Evolutionary conservation across 2,113 vertebrate species (phyloP).

Genomic region (Falcunculus frontatus): DNA sequence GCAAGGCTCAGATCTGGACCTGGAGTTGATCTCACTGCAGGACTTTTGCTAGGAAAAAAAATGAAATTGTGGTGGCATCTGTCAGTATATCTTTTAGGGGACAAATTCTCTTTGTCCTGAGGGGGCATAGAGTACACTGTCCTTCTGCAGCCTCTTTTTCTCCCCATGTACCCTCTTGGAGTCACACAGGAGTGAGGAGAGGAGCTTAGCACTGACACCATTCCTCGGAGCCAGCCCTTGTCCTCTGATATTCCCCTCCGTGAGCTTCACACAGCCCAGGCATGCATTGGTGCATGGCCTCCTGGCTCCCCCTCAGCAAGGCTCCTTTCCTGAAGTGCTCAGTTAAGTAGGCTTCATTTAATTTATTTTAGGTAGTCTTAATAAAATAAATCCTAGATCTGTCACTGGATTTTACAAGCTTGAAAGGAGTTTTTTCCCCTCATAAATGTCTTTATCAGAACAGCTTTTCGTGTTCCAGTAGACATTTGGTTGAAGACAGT

Average conservation of each 20-base stretch:
- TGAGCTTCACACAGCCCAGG: background rate
- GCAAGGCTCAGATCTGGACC: background rate
- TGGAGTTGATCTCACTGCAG: background rate
- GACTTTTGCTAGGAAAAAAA: background rate
- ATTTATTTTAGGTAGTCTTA: slow-evolving; percentile 63
- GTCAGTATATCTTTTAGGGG: background rate
- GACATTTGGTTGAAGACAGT: slow-evolving; percentile 80
- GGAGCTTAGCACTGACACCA: background rate
- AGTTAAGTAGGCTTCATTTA: slow-evolving; percentile 55
- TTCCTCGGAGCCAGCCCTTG: background rate
- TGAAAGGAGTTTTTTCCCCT: slow-evolving; percentile 30
- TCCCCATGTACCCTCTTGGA: background rate
- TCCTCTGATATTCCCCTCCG: background rate
- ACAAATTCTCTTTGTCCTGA: background rate
- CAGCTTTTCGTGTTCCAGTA: slow-evolving; percentile 76
- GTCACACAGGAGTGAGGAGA: background rate
- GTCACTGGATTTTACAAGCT: slow-evolving; percentile 67
- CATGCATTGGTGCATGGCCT: background rate
- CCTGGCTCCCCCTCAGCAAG: background rate
- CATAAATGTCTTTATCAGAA: slow-evolving; percentile 71
- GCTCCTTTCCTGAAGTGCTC: slow-evolving; percentile 36
- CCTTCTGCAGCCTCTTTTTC: background rate
- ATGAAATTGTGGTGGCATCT: background rate
- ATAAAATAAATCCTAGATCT: slow-evolving; percentile 69
- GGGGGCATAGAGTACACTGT: background rate